phyloP scores from a whole-genome alignment of 1,140 invertebrate species.

The Plutomurus gul region DNA sequence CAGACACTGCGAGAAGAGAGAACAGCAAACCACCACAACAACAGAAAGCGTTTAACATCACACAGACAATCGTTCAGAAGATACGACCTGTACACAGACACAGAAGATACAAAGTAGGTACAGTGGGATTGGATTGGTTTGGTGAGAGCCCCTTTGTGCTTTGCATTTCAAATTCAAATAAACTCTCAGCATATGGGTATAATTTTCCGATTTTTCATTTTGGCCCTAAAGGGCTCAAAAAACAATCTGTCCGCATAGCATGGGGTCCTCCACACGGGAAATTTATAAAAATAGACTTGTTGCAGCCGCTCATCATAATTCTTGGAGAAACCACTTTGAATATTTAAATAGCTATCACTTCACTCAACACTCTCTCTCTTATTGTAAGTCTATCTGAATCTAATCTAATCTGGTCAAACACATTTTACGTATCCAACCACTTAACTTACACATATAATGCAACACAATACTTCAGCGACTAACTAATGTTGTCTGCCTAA shows the following conservation, averaged over 20 bases:
- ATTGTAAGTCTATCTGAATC: conserved; percentile 16
- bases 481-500: not conserved
- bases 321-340: conserved; percentile 34
- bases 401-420: conserved; percentile 28
- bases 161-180: conserved; percentile 41
- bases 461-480: too few species aligned
- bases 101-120: not conserved
- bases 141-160: conserved; percentile 20
- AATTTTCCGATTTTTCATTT: conserved; percentile 54
- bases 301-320: conserved; percentile 27
- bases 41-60: conserved; percentile 23
- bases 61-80: conserved; percentile 1
- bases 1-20: not conserved
- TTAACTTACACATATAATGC: conserved; percentile 1
- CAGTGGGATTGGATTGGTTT: not conserved
- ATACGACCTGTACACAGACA: too few species aligned
- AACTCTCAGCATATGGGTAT: conserved; percentile 46
- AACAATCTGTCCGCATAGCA: conserved; percentile 52
- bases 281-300: conserved; percentile 37
- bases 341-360: conserved; percentile 50
- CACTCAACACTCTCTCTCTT: conserved; percentile 36
- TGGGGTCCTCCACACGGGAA: conserved; percentile 37
- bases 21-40: not conserved
- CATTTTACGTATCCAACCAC: conserved; percentile 20
- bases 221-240: conserved; percentile 53